phyloP scores from a whole-genome alignment of 2,888 invertebrate genomes.

The Drosophila ustulata region DNA sequence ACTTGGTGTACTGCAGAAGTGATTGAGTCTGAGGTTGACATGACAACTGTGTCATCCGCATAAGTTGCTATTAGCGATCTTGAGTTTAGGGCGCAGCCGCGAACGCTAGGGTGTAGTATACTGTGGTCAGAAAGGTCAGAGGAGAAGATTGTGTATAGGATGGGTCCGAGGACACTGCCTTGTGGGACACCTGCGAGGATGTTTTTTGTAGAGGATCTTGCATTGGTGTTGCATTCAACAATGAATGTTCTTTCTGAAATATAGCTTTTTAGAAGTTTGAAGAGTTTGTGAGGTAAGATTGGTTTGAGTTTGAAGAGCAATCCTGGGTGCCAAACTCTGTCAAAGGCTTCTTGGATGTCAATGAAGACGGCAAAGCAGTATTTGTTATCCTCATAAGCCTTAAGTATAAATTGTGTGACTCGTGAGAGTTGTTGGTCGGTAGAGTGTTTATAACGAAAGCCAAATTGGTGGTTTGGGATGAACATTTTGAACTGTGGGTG shows the following conservation, averaged over 20 bases:
- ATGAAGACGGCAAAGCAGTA: not conserved
- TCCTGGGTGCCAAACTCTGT: not conserved
- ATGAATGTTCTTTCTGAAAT: not conserved
- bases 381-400: not conserved
- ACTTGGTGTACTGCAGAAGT: not conserved
- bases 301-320: not conserved
- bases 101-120: too few species aligned
- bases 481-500: not conserved
- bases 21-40: not conserved
- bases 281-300: not conserved
- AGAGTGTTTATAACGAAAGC: not conserved
- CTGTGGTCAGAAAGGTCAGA: not conserved
- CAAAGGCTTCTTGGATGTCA: not conserved
- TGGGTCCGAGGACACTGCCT: not conserved
- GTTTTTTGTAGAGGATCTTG: not conserved
- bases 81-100: not conserved
- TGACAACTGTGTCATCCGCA: conserved; percentile 1
- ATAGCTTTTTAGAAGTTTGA: too few species aligned
- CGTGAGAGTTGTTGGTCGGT: not conserved
- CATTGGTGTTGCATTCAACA: not conserved
- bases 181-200: not conserved
- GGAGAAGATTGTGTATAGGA: conserved; percentile 4
- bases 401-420: not conserved
- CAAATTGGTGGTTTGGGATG: not conserved
- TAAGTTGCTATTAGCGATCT: not conserved